Percentiles rank a stretch among this genome's conserved stretches.
phyloP scores from a whole-genome alignment of 1,140 invertebrate genomes.

The Ips typographus region DNA sequence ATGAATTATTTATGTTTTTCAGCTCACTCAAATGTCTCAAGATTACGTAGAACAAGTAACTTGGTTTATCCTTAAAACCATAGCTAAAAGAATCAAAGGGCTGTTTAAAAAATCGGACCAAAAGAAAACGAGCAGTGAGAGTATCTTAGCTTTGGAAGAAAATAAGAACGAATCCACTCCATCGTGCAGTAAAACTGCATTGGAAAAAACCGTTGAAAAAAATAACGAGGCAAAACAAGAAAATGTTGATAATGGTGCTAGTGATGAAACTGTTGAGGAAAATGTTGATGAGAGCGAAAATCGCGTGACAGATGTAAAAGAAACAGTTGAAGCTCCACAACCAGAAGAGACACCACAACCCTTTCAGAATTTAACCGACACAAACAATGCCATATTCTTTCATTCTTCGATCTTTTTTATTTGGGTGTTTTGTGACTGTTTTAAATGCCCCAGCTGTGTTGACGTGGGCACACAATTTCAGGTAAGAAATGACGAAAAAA shows the following conservation, averaged over 20 bases:
- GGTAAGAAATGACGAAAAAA: slow-evolving; percentile 51
- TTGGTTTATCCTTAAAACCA: slow-evolving; percentile 57
- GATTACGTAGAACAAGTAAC: slow-evolving; percentile 70
- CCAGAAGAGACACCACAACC: background rate
- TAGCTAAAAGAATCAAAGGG: slow-evolving; percentile 50
- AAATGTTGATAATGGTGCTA: background rate
- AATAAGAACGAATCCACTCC: background rate
- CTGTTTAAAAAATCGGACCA: slow-evolving; percentile 3
- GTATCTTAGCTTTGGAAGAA: too few relatives aligned
- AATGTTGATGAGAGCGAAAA: slow-evolving; percentile 7
- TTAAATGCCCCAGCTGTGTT: slow-evolving; percentile 59
- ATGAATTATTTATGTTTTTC: slow-evolving; percentile 20
- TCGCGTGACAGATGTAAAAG: slow-evolving; percentile 3
- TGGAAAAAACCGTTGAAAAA: slow-evolving; percentile 1
- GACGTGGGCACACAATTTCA: slow-evolving; percentile 64
- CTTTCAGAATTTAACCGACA: slow-evolving; percentile 20
- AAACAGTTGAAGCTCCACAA: background rate
- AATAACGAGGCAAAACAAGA: background rate
- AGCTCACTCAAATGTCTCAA: slow-evolving; percentile 72
- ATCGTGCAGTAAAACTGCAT: background rate
- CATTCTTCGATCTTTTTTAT: slow-evolving; percentile 64
- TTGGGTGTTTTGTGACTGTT: slow-evolving; percentile 56
- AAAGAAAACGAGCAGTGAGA: too few relatives aligned
- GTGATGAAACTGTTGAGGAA: background rate
- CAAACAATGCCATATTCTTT: slow-evolving; percentile 57